Percentiles rank a stretch among this genome's conserved stretches.
Conservation (phyloP, 2,888 invertebrate species). For the Antitype chi region DNA sequence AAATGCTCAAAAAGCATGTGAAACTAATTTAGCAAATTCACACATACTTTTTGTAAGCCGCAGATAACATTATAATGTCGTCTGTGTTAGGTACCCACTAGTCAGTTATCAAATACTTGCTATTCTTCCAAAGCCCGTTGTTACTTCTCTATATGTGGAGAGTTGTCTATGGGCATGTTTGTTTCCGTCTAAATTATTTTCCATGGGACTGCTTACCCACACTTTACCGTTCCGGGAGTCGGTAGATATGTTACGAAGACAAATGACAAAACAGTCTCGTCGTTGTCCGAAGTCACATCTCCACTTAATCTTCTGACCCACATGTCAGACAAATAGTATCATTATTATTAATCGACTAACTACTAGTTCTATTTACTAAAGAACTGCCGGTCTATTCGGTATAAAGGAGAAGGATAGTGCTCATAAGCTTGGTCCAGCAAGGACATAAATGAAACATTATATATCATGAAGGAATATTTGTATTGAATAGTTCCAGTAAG, state of each 20-base stretch:
- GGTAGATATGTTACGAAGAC: conserved; percentile 31
- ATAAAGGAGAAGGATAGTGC: too few species aligned
- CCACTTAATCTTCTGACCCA: conserved; percentile 30
- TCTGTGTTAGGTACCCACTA: not conserved
- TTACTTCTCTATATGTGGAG: not conserved
- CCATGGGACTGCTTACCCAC: not conserved
- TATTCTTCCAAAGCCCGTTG: not conserved
- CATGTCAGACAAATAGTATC: conserved; percentile 37
- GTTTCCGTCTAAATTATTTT: not conserved
- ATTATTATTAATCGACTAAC: conserved; percentile 32
- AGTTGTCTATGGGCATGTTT: not conserved
- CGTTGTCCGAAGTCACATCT: conserved; percentile 33
- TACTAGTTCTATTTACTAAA: not conserved
- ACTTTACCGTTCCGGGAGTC: not conserved
- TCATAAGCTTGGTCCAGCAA: too few species aligned
- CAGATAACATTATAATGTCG: not conserved
- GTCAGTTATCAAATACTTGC: not conserved
- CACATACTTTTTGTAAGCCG: not conserved
- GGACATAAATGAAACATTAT: too few species aligned
- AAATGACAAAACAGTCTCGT: conserved; percentile 28
- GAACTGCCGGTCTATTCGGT: not conserved
- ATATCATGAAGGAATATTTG: too few species aligned
- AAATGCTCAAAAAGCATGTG: not conserved
- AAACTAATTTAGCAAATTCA: not conserved
- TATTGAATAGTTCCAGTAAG: too few species aligned